phyloP scores from a whole-genome alignment of 2,113 vertebrate species.

The Spheniscus mendiculus region DNA sequence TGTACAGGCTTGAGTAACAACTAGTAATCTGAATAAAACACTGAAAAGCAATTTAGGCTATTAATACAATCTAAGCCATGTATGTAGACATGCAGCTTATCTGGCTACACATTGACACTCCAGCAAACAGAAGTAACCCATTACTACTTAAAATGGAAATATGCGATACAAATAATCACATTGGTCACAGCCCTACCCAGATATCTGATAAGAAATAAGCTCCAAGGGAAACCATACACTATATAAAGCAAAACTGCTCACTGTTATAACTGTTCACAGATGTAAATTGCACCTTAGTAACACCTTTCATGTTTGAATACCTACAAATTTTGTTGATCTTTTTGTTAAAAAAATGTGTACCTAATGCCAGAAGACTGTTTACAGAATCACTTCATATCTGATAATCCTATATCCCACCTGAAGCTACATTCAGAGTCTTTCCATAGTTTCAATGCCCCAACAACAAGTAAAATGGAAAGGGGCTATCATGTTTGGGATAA shows the following conservation, averaged over 20 bases:
- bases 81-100: not conserved
- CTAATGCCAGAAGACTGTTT: not conserved
- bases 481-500: not conserved
- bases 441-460: not conserved
- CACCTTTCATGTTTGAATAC: not conserved
- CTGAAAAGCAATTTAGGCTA: not conserved
- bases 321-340: not conserved
- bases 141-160: not conserved
- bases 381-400: not conserved
- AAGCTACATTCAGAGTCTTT: not conserved
- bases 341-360: not conserved
- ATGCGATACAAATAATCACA: not conserved
- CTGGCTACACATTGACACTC: not conserved
- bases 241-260: not conserved
- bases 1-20: not conserved
- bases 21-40: not conserved
- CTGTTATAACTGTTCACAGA: not conserved
- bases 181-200: not conserved
- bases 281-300: not conserved
- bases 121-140: not conserved
- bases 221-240: not conserved
- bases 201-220: not conserved
- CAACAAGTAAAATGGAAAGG: not conserved
- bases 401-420: not conserved
- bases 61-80: not conserved